Evolutionary conservation across 2,797 vertebrate genomes (phyloP), one percentile per base, ranked within the genome.

Genomic region (Premnoplex brunnescens): DNA sequence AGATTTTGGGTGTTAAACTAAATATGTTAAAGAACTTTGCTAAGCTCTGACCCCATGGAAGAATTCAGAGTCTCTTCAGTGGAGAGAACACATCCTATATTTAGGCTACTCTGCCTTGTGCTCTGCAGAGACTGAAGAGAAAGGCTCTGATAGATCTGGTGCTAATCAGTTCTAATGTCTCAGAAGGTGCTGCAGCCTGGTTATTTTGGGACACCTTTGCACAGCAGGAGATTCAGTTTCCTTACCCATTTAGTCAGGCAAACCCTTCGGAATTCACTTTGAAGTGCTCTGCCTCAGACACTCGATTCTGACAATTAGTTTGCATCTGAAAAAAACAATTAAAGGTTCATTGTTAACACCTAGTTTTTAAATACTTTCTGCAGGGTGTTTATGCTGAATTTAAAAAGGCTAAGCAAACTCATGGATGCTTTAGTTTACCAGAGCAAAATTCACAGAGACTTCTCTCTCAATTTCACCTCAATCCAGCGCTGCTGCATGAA

Each of bases 181-280:
- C 94, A 59, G 90, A 97, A 96, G 83, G 20, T 88, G 77, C 58
- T 69, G 95, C 90, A 93, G 94, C 83, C 94, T 73, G 90, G 67
- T 93, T 97, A 95, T 96, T 94, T 88, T 67, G 77, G 86, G 94
- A 94, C 88, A 89, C 22, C 66, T 84, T 84, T 75, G 39, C 77
- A 81, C 80, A 67, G 15, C 23, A 85, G 66, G 77, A 95, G 67
- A 63, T 82, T 84, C 74, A 46, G 43, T 82, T 96, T 67, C 74
- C 30, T 86, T 56, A 68, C 56, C 80, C 59, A 63, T 55, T 92
- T 88, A 55, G 84, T 64, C 94, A 82, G 85, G 90, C 89, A 67
- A 88, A 73, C 26, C 81, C 80, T 81, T 93, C 52, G 60, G 90
- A 91, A 71, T 81, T 95, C 74, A 74, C 74, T 89, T 76, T 69